These are phyloP conservation scores for Ophiothrix spiculata DNA, from an alignment of 35 echinoderm and acorn worm genomes.

Conservation along the genomic window DNA sequence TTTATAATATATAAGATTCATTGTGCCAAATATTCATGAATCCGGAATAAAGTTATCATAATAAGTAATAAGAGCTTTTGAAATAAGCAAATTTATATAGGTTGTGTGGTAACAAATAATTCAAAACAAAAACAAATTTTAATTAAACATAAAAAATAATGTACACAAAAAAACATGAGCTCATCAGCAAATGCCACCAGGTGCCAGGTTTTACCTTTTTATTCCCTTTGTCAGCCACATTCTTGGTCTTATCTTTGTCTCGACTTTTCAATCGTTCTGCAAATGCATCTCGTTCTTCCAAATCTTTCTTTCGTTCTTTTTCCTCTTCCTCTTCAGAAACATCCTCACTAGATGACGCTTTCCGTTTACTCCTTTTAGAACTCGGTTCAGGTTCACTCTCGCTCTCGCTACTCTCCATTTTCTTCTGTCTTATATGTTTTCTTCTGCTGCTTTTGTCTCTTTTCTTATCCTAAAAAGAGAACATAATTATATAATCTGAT, in stretches of 20 bases:
- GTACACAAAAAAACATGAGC: conserved; percentile 77
- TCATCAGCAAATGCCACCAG: conserved; percentile 62
- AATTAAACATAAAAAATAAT: too few species aligned
- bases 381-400: conserved; percentile 65
- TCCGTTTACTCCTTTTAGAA: conserved; percentile 1
- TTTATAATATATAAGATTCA: too few species aligned
- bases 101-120: too few species aligned
- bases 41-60: too few species aligned
- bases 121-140: too few species aligned
- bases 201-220: conserved; percentile 80
- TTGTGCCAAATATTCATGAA: too few species aligned
- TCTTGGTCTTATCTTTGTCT: conserved; percentile 94
- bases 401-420: conserved; percentile 46
- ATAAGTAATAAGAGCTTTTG: too few species aligned
- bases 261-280: conserved; percentile 71
- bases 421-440: conserved; percentile 70
- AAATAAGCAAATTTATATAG: too few species aligned
- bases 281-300: conserved; percentile 94
- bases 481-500: background rate
- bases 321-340: conserved; percentile 74
- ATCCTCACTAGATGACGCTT: conserved; percentile 42
- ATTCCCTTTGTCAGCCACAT: conserved; percentile 66
- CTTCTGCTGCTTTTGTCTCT: conserved; percentile 56
- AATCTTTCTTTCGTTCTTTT: conserved; percentile 68
- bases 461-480: conserved; percentile 25